Percentiles rank a stretch among this genome's conserved stretches.
Conservation (phyloP, 2,113 vertebrate species). For the Melospiza georgiana region DNA sequence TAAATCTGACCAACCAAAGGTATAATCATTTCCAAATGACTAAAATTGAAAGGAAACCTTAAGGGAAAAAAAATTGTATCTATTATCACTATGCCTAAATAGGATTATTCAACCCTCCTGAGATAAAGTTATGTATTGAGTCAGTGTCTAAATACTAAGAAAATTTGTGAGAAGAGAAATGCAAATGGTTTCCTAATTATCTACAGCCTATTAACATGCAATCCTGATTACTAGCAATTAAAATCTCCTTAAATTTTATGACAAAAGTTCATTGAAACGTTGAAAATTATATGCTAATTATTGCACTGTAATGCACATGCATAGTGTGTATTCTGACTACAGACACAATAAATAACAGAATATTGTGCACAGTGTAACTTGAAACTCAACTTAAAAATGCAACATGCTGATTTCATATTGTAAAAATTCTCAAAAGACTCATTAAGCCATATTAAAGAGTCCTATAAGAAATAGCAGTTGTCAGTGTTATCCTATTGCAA, state of each 20-base stretch:
- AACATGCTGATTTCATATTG: constrained; percentile 55
- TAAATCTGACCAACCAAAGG: constrained; percentile 70
- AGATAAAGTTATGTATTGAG: constrained; percentile 79
- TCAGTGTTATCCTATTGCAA: constrained; percentile 23
- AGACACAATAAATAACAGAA: constrained; percentile 71
- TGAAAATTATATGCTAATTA: constrained; percentile 86
- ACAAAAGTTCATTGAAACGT: constrained; percentile 83
- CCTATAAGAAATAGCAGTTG: constrained; percentile 4
- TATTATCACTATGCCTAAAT: constrained; percentile 74
- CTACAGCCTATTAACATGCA: constrained; percentile 84
- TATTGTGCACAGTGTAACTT: constrained; percentile 48
- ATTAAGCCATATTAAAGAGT: constrained; percentile 38
- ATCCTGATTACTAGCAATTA: constrained; percentile 94
- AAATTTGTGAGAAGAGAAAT: constrained; percentile 85
- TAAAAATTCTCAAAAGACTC: constrained; percentile 13
- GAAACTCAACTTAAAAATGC: constrained; percentile 56
- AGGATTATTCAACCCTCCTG: constrained; percentile 79
- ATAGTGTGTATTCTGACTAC: constrained; percentile 66
- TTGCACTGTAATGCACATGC: constrained; percentile 71
- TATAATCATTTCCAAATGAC: constrained; percentile 70
- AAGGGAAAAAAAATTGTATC: constrained; percentile 45
- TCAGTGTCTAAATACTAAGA: constrained; percentile 75
- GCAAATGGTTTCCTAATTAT: constrained; percentile 91
- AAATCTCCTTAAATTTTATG: constrained; percentile 88
- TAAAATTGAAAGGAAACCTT: constrained; percentile 38